A percentile compares a stretch with the other conserved stretches of the same genome.
phyloP scores from a whole-genome alignment of 2,888 invertebrate species.

The Campaea margaritaria region DNA sequence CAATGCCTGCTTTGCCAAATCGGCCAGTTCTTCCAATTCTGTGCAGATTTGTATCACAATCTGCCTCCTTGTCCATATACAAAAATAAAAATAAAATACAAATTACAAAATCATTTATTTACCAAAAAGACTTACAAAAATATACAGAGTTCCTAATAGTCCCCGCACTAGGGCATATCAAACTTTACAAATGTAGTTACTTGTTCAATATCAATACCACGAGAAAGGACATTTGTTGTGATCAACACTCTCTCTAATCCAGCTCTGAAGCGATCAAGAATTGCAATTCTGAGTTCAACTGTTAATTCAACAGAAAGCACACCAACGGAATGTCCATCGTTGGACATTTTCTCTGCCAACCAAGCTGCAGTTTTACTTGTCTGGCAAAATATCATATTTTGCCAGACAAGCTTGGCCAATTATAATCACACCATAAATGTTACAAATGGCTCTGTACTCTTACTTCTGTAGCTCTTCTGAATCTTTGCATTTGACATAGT shows the following conservation, averaged over 20 bases:
- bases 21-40: slow-evolving; percentile 99
- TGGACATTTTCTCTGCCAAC: slow-evolving; percentile 95
- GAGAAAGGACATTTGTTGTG: slow-evolving; percentile 94
- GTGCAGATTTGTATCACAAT: slow-evolving; percentile 99
- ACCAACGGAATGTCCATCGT: slow-evolving; percentile 97
- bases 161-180: too few relatives aligned
- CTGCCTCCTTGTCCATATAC: slow-evolving; percentile 91
- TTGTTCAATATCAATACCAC: slow-evolving; percentile 98
- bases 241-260: slow-evolving; percentile 98
- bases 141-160: too few relatives aligned
- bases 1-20: slow-evolving; percentile 98
- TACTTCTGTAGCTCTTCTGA: too few relatives aligned
- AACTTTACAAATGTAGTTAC: slow-evolving; percentile 99
- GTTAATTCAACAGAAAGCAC: slow-evolving; percentile 96
- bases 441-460: slow-evolving; percentile 97
- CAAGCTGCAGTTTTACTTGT: slow-evolving; percentile 95
- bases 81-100: too few relatives aligned
- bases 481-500: slow-evolving; percentile 94
- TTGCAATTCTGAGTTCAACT: slow-evolving; percentile 96
- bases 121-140: too few relatives aligned
- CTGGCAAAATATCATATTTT: slow-evolving; percentile 99
- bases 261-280: slow-evolving; percentile 95
- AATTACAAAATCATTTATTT: too few relatives aligned
- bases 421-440: slow-evolving; percentile 98
- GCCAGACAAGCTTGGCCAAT: slow-evolving; percentile 99